Evolutionary conservation across 2,888 invertebrate species (phyloP), one percentile per base, ranked within the genome.

Genomic region (Orthosia gothica): DNA sequence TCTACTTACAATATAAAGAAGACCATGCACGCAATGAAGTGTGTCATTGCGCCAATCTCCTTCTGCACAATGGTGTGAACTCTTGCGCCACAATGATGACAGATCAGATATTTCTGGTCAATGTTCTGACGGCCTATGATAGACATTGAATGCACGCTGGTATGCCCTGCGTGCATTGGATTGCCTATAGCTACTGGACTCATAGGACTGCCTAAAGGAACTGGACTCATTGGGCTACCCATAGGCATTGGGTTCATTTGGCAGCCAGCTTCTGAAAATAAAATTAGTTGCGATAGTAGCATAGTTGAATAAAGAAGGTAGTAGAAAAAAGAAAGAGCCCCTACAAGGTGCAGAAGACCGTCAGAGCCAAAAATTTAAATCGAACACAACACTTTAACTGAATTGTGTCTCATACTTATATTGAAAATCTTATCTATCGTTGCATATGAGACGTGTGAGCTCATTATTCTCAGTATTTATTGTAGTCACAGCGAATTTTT

Each of bases 1-100:
- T 15, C 16, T 73, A 80, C 92, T 91, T 84, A 95, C 95, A 89
- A 88, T 1, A 92, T 32, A 0, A 93, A 3, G 0, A 92, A 73
- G 15, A 89, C 86, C 0, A 90, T 12, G 13, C 87, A 50, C 0
- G 93, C 95, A 0, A 92, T 49, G 0, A 90, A 26, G 59, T 95
- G 95, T 0, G 95, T 95, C 13, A 91, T 40, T 0, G 67, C 62
- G 0, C 95, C 95, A 0, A 81, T 84, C 49, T 95, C 90, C 12
- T 84, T 87, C 13, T 93, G 84, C 5, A 94, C 91, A 1, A 95
- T 78, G 0, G 94, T 93, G 69, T 93, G 90, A 0, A 94, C 94
- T 0, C 88, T 86, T 15, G 74, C 71, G 0, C 90, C 87, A 78
- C 96, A 96, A 69, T 92, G 91, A 0, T 92, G 93, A 67, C 95